phyloP scores from a whole-genome alignment of 1,140 invertebrate genomes.

The Zaprionus tsacasi region DNA sequence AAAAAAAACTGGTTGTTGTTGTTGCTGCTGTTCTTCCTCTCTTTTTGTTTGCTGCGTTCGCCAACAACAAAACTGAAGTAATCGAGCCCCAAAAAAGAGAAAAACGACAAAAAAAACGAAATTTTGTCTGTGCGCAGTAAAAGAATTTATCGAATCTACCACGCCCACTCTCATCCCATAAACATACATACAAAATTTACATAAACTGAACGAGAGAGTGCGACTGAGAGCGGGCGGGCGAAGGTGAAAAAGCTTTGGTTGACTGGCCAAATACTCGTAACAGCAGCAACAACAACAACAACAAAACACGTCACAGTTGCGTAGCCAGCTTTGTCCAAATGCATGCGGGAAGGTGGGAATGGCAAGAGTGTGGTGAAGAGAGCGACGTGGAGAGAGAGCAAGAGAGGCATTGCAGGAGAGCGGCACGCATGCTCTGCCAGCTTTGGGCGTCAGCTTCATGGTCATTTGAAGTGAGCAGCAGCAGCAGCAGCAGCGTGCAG shows the following conservation, averaged over 20 bases:
- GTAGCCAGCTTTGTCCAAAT: conserved; percentile 65
- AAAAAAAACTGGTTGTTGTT: conserved; percentile 66
- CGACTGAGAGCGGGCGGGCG: not conserved
- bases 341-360: conserved; percentile 9
- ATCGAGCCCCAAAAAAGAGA: conserved; percentile 36
- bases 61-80: conserved; percentile 18
- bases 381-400: not conserved
- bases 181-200: conserved; percentile 45
- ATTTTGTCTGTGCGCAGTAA: conserved; percentile 43
- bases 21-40: conserved; percentile 46
- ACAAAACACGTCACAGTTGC: conserved; percentile 72
- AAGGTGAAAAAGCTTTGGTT: conserved; percentile 67
- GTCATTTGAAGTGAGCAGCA: conserved; percentile 35
- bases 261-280: conserved; percentile 59
- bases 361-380: conserved; percentile 12
- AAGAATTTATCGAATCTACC: conserved; percentile 58
- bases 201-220: conserved; percentile 50
- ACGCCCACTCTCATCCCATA: conserved; percentile 47
- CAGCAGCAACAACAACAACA: conserved; percentile 27
- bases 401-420: conserved; percentile 6
- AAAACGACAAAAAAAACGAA: conserved; percentile 38
- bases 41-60: conserved; percentile 38
- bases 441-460: conserved; percentile 56
- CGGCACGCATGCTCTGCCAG: conserved; percentile 42
- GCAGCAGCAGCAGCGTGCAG: not conserved